phyloP scores from a whole-genome alignment of 2,113 vertebrate genomes.

The Perognathus longimembris region DNA sequence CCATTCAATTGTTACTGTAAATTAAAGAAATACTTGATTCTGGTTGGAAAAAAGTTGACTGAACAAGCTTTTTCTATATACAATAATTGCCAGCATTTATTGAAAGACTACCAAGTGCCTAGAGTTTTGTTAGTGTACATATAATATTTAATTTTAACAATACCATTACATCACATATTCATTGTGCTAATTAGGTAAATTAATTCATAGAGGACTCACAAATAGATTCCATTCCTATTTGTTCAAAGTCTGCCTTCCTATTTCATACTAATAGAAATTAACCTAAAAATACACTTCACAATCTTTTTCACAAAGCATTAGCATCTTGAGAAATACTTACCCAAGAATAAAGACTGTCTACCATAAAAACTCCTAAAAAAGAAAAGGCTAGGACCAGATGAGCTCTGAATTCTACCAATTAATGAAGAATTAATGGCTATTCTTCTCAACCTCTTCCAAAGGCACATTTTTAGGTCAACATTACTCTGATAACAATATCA shows the following conservation, averaged over 20 bases:
- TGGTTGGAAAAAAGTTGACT: conserved; percentile 32
- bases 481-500: too few species aligned
- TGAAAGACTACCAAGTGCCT: neutral
- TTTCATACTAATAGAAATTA: neutral
- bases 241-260: conserved; percentile 23
- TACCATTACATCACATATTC: neutral
- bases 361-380: neutral
- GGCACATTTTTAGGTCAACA: neutral
- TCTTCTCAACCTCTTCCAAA: neutral
- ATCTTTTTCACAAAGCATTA: conserved; percentile 21
- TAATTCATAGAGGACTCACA: conserved; percentile 37
- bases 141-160: conserved; percentile 19
- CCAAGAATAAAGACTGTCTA: conserved; percentile 15
- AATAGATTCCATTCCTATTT: neutral
- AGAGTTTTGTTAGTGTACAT: neutral
- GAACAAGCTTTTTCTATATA: conserved; percentile 3
- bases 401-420: neutral
- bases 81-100: conserved; percentile 6
- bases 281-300: conserved; percentile 57
- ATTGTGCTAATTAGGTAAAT: conserved; percentile 37
- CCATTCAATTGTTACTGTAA: conserved; percentile 25
- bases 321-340: neutral
- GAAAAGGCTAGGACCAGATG: neutral
- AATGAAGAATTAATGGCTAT: neutral
- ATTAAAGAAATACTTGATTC: conserved; percentile 41